phyloP scores from a whole-genome alignment of 2,113 vertebrate species.

The Forbesichthys papilliferus region DNA sequence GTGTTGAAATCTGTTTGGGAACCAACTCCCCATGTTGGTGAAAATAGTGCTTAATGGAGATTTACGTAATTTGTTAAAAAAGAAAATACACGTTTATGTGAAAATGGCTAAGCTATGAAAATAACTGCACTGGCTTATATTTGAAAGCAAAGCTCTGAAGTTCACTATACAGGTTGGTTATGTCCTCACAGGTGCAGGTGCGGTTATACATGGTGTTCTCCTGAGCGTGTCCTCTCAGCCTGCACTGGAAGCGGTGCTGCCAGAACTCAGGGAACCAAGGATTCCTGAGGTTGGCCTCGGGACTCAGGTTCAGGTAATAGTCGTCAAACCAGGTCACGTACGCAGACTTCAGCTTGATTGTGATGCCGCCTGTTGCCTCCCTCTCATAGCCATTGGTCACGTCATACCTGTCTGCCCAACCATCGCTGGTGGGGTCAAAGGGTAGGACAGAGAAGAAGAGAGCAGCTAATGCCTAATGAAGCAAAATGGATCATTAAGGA shows the following conservation, averaged over 20 bases:
- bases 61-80: no score
- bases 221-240: conserved; percentile 85
- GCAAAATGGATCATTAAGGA: not conserved
- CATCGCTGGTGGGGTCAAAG: conserved; percentile 78
- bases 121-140: no score
- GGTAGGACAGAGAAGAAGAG: not conserved
- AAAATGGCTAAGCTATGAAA: no score
- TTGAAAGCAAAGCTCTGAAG: not conserved
- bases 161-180: not conserved
- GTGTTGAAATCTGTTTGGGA: no score
- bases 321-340: conserved; percentile 98
- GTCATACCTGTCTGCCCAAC: conserved; percentile 97
- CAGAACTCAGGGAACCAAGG: conserved; percentile 99
- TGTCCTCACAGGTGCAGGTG: conserved; percentile 89
- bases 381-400: conserved; percentile 93
- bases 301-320: conserved; percentile 93
- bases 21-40: no score
- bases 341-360: conserved; percentile 95
- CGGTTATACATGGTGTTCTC: conserved; percentile 90
- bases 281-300: conserved; percentile 89
- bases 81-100: no score
- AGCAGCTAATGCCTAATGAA: not conserved
- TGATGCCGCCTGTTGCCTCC: conserved; percentile 95
- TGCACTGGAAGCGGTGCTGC: conserved; percentile 95
- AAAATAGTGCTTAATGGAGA: no score